A percentile compares a stretch with the other conserved stretches of the same genome.
Evolutionary conservation across 2,888 invertebrate genomes (phyloP).

Genomic region (Pteria penguin): DNA sequence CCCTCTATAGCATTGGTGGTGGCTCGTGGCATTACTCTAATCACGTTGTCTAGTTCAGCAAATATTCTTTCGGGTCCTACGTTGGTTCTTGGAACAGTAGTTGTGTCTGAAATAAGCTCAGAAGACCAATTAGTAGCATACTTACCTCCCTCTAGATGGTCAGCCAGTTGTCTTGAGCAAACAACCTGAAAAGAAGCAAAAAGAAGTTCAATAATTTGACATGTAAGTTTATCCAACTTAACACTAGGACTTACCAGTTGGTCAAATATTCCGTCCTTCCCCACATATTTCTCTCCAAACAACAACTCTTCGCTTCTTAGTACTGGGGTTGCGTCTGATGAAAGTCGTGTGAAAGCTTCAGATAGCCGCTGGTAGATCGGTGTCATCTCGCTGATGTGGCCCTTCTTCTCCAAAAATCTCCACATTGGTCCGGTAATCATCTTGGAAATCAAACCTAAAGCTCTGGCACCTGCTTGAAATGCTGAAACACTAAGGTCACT

Average conservation of each 20-base stretch:
- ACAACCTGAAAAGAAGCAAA: conserved; percentile 3
- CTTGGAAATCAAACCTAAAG: too few species aligned
- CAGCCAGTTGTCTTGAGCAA: too few species aligned
- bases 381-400: conserved; percentile 4
- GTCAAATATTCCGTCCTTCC: background rate
- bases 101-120: background rate
- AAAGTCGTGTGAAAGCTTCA: background rate
- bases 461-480: too few species aligned
- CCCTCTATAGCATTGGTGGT: too few species aligned
- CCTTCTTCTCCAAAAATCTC: conserved; percentile 1
- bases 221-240: background rate
- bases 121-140: conserved; percentile 5
- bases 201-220: conserved; percentile 4
- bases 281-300: background rate
- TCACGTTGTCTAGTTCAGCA: background rate
- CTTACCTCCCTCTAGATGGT: background rate
- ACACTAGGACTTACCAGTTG: background rate
- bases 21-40: too few species aligned
- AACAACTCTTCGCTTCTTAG: background rate
- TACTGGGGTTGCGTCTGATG: background rate
- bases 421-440: too few species aligned
- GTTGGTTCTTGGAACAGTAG: too few species aligned
- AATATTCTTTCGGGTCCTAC: background rate
- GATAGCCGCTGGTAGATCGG: conserved; percentile 5
- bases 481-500: too few species aligned